These are phyloP conservation scores for Bombylius discolor DNA, from an alignment of 2,888 invertebrate genomes.

Conservation along the genomic window DNA sequence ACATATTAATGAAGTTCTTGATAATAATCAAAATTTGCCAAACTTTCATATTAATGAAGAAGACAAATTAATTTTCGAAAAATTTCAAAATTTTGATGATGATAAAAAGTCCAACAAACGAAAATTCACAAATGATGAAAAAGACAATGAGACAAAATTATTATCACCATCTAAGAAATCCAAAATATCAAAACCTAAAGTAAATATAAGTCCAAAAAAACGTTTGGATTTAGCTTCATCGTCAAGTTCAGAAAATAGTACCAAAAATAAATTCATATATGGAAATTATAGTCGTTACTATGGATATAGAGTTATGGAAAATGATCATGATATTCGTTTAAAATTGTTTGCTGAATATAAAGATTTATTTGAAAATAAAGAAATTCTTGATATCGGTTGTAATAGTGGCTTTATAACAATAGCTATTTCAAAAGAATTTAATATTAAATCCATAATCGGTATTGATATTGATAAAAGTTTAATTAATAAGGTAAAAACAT, in stretches of 20 bases:
- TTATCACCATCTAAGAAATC: no score
- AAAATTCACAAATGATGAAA: no score
- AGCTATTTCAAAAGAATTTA: conserved; percentile 57
- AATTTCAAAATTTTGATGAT: no score
- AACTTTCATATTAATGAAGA: no score
- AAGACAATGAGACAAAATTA: no score
- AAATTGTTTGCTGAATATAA: conserved; percentile 47
- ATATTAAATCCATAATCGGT: conserved; percentile 57
- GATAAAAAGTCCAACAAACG: no score
- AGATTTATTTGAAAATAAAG: conserved; percentile 57
- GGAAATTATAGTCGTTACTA: conserved; percentile 51
- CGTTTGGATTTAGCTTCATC: neutral
- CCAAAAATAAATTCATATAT: conserved; percentile 23
- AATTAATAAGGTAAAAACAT: conserved; percentile 35
- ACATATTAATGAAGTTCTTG: no score
- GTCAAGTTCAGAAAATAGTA: neutral
- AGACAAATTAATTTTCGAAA: no score
- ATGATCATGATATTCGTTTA: conserved; percentile 55
- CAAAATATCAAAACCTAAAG: neutral
- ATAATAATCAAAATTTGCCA: no score
- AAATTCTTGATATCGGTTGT: conserved; percentile 77
- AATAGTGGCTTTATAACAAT: conserved; percentile 75
- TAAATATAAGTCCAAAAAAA: neutral
- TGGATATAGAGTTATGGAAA: conserved; percentile 62
- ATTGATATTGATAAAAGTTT: conserved; percentile 72